phyloP scores from a whole-genome alignment of 2,888 invertebrate species.

The Melinaea marsaeus region DNA sequence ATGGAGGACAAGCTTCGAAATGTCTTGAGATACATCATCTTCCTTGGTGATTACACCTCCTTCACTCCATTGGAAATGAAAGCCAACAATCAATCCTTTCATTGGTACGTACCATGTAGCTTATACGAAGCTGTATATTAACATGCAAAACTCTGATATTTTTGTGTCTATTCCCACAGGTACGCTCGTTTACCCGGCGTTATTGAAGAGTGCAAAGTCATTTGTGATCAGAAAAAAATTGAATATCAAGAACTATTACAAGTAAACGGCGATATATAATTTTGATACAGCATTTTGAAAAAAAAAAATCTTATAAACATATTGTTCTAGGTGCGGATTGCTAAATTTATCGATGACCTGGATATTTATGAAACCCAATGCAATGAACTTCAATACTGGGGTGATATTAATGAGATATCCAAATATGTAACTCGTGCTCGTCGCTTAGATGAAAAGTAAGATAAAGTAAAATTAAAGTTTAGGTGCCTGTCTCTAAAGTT shows the following conservation, averaged over 20 bases:
- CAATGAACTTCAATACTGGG: slow-evolving; percentile 91
- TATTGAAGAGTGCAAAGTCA: slow-evolving; percentile 88
- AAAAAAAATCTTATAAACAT: slow-evolving; percentile 4
- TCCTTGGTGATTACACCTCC: slow-evolving; percentile 88
- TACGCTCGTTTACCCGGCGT: slow-evolving; percentile 88
- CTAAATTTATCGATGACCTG: slow-evolving; percentile 89
- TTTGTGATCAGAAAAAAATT: slow-evolving; percentile 87
- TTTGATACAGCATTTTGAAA: not conserved
- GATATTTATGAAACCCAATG: slow-evolving; percentile 87
- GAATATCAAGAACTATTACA: slow-evolving; percentile 92
- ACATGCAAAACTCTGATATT: not conserved
- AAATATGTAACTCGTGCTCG: slow-evolving; percentile 90
- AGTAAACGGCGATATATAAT: slow-evolving; percentile 42
- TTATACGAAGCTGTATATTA: not conserved
- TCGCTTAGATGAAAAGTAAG: slow-evolving; percentile 83
- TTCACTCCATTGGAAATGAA: slow-evolving; percentile 92
- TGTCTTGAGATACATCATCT: slow-evolving; percentile 85
- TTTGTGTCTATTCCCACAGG: slow-evolving; percentile 49
- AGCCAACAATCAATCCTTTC: slow-evolving; percentile 91
- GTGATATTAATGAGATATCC: slow-evolving; percentile 88
- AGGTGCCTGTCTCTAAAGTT: not conserved
- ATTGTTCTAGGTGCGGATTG: slow-evolving; percentile 78
- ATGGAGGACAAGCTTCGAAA: slow-evolving; percentile 87
- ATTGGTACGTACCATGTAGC: slow-evolving; percentile 78
- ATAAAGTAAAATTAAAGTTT: not conserved